A percentile compares a stretch with the other conserved stretches of the same genome.
These are phyloP conservation scores for Atethmia centrago DNA, from an alignment of 2,888 invertebrate species.

Conservation along the genomic window DNA sequence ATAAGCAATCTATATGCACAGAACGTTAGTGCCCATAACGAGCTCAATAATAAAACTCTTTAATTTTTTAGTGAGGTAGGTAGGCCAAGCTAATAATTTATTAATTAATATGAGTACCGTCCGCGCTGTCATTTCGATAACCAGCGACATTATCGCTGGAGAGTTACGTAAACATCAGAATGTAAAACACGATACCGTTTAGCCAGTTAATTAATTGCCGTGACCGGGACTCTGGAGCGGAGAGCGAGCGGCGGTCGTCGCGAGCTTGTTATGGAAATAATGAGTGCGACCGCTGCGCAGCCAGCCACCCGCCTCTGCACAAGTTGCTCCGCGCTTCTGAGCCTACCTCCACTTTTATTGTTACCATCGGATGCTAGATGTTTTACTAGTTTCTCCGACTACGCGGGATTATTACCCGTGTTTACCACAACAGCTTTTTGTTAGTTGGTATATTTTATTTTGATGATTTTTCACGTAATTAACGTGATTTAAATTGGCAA, in stretches of 20 bases:
- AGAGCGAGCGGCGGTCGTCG: slow-evolving; percentile 79
- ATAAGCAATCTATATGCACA: slow-evolving; percentile 87
- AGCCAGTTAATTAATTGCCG: slow-evolving; percentile 89
- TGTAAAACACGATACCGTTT: slow-evolving; percentile 90
- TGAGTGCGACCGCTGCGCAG: slow-evolving; percentile 80
- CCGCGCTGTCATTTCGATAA: slow-evolving; percentile 82
- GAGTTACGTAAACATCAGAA: slow-evolving; percentile 89
- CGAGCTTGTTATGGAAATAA: slow-evolving; percentile 88
- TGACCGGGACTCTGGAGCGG: slow-evolving; percentile 80
- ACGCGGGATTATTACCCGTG: slow-evolving; percentile 55
- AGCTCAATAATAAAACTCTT: slow-evolving; percentile 86
- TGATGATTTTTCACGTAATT: neutral
- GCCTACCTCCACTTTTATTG: slow-evolving; percentile 78
- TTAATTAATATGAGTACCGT: slow-evolving; percentile 86
- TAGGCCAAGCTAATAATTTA: slow-evolving; percentile 85
- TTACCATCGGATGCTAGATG: slow-evolving; percentile 74
- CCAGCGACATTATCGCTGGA: slow-evolving; percentile 87
- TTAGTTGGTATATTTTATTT: neutral
- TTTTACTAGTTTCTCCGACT: slow-evolving; percentile 77
- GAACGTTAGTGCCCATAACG: slow-evolving; percentile 80
- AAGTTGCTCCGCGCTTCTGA: slow-evolving; percentile 74
- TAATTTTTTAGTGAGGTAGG: slow-evolving; percentile 87
- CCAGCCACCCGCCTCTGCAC: slow-evolving; percentile 74
- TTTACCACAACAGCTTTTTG: slow-evolving; percentile 26
- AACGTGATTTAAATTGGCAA: slow-evolving; percentile 1